Base-by-base conservation (phyloP, 1,140 invertebrate species). In the Megalonaias nervosa region DNA sequence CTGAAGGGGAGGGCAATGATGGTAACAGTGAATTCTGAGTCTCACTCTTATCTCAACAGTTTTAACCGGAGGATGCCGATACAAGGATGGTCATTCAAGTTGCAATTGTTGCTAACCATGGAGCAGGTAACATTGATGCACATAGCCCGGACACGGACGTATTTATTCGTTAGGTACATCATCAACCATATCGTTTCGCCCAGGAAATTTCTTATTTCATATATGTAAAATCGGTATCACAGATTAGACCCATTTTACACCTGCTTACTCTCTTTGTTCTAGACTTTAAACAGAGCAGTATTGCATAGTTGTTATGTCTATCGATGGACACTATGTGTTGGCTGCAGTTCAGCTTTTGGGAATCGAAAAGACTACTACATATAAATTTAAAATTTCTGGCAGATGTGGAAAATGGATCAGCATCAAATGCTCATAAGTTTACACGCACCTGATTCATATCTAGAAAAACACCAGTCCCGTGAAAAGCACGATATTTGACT, bases 131-230 rank as follows among this genome's bases (percentile, higher is more conserved):
- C 6, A 16, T 57, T n/a, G 1, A 56, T 23, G 23, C 66, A 17
- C 61, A 67, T n/a, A 57, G 38, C 23, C 71, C 71, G 26, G 71
- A 74, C 61, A 74, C 71, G 31, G 71, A 74, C 57, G 64, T 74
- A 13, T 55, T 74, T n/a, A 64, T 74, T 1, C 48, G 66, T 55
- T 23, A 66, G 2, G 26, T 74, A 0, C 71, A 58, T 21, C 71
- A 74, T 57, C 48, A 67, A n/a, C 1, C 21, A 55, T 16, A 9
- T 16, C 57, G 65, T 56, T 48, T 31, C 23, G 71, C 6, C 13
- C 21, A 48, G 15, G 21, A 74, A 16, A 16, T 74, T 31, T 12
- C 58, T 31, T 48, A 56, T 74, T n/a, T 66, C 13, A 74, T 64
- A n/a, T 61, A 57, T 48, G 19, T 31, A 26, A 23, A 14, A 67